Evolutionary conservation across 35 echinoderm and acorn worm genomes (phyloP).

Genomic region (Stichopus chloronotus): DNA sequence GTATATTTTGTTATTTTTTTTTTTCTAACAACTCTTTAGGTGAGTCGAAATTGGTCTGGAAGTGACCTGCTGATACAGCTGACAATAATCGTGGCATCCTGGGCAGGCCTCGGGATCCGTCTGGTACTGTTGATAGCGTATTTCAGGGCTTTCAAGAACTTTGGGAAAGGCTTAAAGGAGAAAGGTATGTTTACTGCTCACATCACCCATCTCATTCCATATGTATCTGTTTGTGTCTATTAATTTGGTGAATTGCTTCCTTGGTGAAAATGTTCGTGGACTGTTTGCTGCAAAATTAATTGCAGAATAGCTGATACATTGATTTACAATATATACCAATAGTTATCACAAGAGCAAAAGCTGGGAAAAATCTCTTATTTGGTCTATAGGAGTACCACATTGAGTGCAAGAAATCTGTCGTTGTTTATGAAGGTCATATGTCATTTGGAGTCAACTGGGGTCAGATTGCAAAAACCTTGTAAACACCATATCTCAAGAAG

Average conservation of each 20-base stretch:
- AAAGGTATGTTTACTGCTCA: slow-evolving; percentile 55
- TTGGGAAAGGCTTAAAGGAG: slow-evolving; percentile 79
- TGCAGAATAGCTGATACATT: neutral
- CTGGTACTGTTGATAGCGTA: slow-evolving; percentile 22
- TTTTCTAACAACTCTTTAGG: neutral
- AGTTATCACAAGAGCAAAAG: too few relatives aligned
- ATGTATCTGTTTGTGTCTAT: neutral
- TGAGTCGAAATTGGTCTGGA: neutral
- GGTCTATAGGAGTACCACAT: too few relatives aligned
- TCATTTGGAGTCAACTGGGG: too few relatives aligned
- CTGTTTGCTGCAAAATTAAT: neutral
- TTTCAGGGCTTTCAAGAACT: slow-evolving; percentile 60
- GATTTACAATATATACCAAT: neutral
- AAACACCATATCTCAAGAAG: too few relatives aligned
- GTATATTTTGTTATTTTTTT: too few relatives aligned
- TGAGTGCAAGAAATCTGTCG: too few relatives aligned
- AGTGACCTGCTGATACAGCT: slow-evolving; percentile 4
- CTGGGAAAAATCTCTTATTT: too few relatives aligned
- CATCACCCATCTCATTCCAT: neutral
- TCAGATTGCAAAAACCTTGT: too few relatives aligned
- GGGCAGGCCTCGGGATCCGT: slow-evolving; percentile 64
- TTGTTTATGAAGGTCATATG: too few relatives aligned
- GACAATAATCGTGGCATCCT: slow-evolving; percentile 47
- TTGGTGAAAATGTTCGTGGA: too few relatives aligned
- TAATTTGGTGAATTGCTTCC: too few relatives aligned